Base-by-base conservation (phyloP, 2,888 invertebrate species). In the Lasioglossum leucozonium region DNA sequence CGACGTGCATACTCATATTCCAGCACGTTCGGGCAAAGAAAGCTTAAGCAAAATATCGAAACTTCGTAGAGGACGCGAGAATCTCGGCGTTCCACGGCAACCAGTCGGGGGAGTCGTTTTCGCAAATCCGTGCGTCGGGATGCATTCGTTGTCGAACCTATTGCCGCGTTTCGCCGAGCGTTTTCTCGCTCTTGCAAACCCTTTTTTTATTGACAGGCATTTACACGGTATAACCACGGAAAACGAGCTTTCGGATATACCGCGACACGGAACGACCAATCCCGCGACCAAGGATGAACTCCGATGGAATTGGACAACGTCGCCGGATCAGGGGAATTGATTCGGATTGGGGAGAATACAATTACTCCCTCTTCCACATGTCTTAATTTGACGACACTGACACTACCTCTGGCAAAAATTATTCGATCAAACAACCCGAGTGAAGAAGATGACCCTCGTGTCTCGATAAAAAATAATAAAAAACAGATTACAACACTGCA, bases 301-400 rank as follows among this genome's bases (percentile, higher is more conserved):
- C 58, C 82, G 79, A 82, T 80, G 82, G 69, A 82, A 90, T 86
- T 79, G 90, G 84, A 87, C 87, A 86, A 91, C 87, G 89, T 8
- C 40, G 10, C 0, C 40, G 8, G 40, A 40, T 40, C 8, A 40
- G 8, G 40, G 40, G 40, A 40, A 40, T 40, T 40, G 1, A 34
- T 3, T 34, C 34, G 34, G 3, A 34, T 34, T 34, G 34, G 3
- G 34, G 34, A 34, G 34, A 34, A 34, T 34, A 34, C 2, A 34
- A 3, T 34, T 40, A 40, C 37, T 8, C 37, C 37, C 37, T 40
- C 37, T 34, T 34, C 34, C 34, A 34, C 34, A 34, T 3, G 34
- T 34, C 34, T 34, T 34, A 34, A 34, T 34, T 3, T 34, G 34
- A 3, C 34, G 2, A 34, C 34, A 34, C 34, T 34, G 34, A 34